These are phyloP conservation scores for Smutsia temminckii DNA, from an alignment of 2,797 vertebrate genomes.

Conservation along the genomic window DNA sequence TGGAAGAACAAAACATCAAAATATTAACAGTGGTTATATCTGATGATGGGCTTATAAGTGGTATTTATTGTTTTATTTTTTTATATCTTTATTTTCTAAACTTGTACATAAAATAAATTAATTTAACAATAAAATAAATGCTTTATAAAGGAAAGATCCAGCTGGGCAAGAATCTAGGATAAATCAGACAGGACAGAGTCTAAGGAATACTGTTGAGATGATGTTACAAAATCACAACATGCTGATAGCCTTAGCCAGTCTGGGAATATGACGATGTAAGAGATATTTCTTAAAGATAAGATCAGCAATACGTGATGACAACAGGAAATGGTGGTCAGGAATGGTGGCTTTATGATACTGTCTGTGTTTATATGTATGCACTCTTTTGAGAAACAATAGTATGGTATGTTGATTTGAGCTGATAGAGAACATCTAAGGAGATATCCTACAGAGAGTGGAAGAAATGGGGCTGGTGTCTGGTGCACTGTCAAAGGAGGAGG, in stretches of 20 bases:
- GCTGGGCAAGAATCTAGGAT: neutral
- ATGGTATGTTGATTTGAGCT: neutral
- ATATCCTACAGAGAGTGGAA: neutral
- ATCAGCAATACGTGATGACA: neutral
- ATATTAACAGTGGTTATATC: neutral
- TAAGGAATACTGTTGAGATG: neutral
- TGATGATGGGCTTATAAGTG: neutral
- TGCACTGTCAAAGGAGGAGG: neutral
- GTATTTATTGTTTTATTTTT: neutral
- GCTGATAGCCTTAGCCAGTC: neutral
- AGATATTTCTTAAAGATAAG: neutral
- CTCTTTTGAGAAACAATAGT: neutral
- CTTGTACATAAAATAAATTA: constrained; percentile 11
- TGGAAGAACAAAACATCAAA: neutral
- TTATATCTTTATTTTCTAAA: constrained; percentile 20
- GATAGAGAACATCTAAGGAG: neutral
- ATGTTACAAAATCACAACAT: neutral
- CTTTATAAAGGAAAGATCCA: neutral
- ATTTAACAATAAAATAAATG: neutral
- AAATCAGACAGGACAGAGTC: neutral
- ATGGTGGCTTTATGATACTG: neutral
- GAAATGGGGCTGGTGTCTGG: neutral
- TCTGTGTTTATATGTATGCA: neutral
- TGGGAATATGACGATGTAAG: neutral
- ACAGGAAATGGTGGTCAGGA: neutral